Evolutionary conservation across 2,797 vertebrate genomes (phyloP).

Genomic region (Erethizon dorsatum): DNA sequence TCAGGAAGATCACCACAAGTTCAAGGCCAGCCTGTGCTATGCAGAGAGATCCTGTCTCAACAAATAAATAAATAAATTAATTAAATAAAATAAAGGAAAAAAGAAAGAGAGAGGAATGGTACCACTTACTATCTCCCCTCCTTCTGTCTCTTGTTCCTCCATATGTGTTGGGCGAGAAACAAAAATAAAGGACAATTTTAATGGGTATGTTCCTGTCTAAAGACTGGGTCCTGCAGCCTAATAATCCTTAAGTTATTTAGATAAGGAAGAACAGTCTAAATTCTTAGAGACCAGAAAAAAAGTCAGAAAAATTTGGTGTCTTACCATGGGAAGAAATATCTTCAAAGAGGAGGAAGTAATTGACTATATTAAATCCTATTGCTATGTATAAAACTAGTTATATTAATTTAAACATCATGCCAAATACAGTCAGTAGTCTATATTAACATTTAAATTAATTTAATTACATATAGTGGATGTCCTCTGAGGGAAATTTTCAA

Average conservation of each 20-base stretch:
- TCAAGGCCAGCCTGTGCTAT: too few species aligned
- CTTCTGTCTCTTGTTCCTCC: background rate
- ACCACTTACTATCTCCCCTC: background rate
- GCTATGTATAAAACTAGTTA: background rate
- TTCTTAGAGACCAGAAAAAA: background rate
- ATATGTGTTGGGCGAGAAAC: background rate
- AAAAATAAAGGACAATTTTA: background rate
- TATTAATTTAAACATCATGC: background rate
- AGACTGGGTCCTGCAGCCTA: too few species aligned
- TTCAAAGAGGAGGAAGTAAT: background rate
- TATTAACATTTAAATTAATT: background rate
- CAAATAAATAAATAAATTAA: too few species aligned
- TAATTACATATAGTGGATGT: background rate
- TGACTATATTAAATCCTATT: background rate
- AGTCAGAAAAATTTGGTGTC: background rate
- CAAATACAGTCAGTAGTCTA: background rate
- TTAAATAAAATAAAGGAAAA: too few species aligned
- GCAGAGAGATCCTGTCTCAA: too few species aligned
- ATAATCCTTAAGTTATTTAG: background rate
- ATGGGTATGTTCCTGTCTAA: background rate
- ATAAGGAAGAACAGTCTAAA: background rate
- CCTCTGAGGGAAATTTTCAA: background rate
- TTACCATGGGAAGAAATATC: background rate
- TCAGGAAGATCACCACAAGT: too few species aligned
- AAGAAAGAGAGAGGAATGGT: too few species aligned